These are phyloP conservation scores for Eolophus roseicapilla DNA, from an alignment of 2,113 vertebrate species.

Conservation along the genomic window DNA sequence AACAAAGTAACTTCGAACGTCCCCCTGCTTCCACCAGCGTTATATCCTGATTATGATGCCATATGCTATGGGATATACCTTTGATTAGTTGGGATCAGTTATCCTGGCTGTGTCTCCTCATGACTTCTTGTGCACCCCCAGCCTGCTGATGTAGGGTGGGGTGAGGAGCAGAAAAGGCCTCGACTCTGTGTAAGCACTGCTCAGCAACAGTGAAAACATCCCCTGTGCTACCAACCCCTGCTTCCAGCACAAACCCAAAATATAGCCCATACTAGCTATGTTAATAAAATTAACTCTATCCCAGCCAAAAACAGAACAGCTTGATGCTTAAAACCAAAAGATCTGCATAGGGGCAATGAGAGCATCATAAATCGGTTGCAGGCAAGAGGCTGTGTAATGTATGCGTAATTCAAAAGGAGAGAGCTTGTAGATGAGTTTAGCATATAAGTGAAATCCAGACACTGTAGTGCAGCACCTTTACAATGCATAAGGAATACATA, in stretches of 20 bases:
- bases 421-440: conserved; percentile 22
- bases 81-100: background rate
- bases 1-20: background rate
- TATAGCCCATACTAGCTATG: background rate
- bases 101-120: background rate
- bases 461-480: conserved; percentile 2
- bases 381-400: conserved; percentile 55
- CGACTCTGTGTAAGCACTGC: background rate
- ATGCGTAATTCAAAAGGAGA: conserved; percentile 60
- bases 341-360: conserved; percentile 61
- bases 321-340: conserved; percentile 35
- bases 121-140: background rate
- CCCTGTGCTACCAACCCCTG: background rate
- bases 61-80: background rate
- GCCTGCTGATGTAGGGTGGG: background rate
- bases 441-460: background rate
- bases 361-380: conserved; percentile 59
- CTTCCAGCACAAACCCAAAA: background rate
- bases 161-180: background rate
- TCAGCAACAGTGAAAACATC: background rate
- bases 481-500: background rate
- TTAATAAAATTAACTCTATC: background rate
- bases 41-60: background rate
- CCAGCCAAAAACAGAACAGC: background rate
- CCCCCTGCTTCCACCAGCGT: background rate